Conservation (phyloP, 2,797 vertebrate genomes). For the Betta splendens region DNA sequence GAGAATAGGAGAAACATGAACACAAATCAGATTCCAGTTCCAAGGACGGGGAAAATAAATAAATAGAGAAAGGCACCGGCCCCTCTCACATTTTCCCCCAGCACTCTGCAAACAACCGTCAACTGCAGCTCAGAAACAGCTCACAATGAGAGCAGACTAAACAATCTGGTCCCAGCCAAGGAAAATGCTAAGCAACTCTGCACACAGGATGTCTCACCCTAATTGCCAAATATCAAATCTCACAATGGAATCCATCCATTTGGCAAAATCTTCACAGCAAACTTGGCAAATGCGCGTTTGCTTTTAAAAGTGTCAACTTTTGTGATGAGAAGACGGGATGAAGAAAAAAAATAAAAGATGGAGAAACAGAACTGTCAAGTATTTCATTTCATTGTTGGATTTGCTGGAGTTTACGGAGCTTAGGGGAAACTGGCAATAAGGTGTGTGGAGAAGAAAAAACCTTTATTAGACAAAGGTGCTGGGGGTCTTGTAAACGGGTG, state of each 20-base stretch:
- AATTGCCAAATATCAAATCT: constrained; percentile 89
- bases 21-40: constrained; percentile 92
- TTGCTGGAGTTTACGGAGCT: constrained; percentile 51
- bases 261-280: constrained; percentile 82
- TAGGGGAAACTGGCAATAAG: constrained; percentile 44
- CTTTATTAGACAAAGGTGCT: constrained; percentile 55
- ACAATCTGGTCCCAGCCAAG: constrained; percentile 88
- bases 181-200: constrained; percentile 91
- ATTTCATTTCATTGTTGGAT: constrained; percentile 55
- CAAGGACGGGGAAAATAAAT: constrained; percentile 87
- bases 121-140: constrained; percentile 89
- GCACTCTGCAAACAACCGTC: constrained; percentile 93
- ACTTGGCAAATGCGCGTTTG: constrained; percentile 69
- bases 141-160: constrained; percentile 95
- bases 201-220: constrained; percentile 86
- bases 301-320: constrained; percentile 76
- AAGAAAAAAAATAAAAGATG: constrained; percentile 41
- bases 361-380: constrained; percentile 44
- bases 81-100: constrained; percentile 86
- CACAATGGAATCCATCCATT: constrained; percentile 88
- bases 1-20: constrained; percentile 92
- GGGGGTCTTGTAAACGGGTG: constrained; percentile 71
- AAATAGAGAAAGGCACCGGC: constrained; percentile 83
- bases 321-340: constrained; percentile 53
- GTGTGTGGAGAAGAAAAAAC: constrained; percentile 30